Evolutionary conservation across 1,140 invertebrate species (phyloP), one percentile per base, ranked within the genome.

Genomic region (Solenopsis invicta): DNA sequence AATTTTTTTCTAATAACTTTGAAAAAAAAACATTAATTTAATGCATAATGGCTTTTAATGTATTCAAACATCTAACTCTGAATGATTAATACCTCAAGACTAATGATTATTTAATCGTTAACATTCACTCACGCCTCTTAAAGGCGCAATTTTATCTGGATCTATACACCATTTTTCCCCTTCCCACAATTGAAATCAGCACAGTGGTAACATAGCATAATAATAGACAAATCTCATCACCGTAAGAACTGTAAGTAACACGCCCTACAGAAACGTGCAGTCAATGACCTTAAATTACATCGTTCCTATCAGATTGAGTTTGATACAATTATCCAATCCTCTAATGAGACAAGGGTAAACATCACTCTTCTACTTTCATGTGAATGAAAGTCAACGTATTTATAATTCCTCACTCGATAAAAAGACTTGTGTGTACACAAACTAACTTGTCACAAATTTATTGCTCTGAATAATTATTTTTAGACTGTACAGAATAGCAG

Each of bases 261-360:
- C 59, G 50, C 52, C 54, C 67, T 45, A 48, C 4, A 72, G 54
- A 89, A 75, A 90, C 80, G 18, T 48, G 34, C 41, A 48, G 56
- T 71, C 54, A 90, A 85, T 71, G 81, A 90, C 81, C 81, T 86
- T 62, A 80, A 90, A 90, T 90, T 82, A 90, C 69, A 34, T 90
- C 64, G 71, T 75, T 50, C 56, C 37, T 89, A 86, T 90, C 74
- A 62, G 86, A 90, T 90, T 41, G 66, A 82, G 77, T 82, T 90
- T 90, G 45, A 90, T 88, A 90, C 61, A 86, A 90, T 90, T 90
- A 90, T 87, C 72, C 86, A 90, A 90, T 90, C 56, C 64, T 37
- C 75, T 69, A 85, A 80, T 71, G 78, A 80, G 88, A 87, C 88
- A 61, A 72, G 88, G 41, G 77, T 87, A 90, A 90, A 90, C 54